These are phyloP conservation scores for Stegodyphus mimosarum DNA, from an alignment of 1,140 invertebrate species.

Conservation along the genomic window DNA sequence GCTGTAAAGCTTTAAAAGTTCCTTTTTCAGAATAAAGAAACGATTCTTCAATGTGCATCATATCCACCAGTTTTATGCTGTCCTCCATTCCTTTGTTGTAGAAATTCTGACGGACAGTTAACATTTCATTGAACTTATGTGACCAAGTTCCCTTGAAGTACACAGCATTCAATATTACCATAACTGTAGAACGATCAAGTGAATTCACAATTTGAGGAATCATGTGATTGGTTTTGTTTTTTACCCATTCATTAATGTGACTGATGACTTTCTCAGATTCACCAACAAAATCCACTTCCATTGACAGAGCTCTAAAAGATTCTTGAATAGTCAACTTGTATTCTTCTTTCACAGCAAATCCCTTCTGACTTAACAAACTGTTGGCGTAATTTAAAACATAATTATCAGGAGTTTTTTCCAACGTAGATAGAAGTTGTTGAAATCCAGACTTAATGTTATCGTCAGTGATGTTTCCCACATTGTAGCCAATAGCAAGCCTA, in stretches of 20 bases:
- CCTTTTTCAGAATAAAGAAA: conserved; percentile 72
- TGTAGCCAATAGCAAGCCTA: background rate
- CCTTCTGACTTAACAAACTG: background rate
- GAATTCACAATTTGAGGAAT: conserved; percentile 63
- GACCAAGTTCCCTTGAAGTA: conserved; percentile 66
- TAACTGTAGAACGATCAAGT: conserved; percentile 60
- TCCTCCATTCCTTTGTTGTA: conserved; percentile 72
- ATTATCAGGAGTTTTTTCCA: background rate
- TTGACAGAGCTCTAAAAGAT: conserved; percentile 75
- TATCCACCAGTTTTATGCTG: conserved; percentile 77
- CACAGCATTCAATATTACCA: conserved; percentile 66
- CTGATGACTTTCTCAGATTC: conserved; percentile 71
- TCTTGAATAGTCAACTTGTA: conserved; percentile 69
- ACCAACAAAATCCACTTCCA: conserved; percentile 75
- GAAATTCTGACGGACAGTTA: conserved; percentile 59
- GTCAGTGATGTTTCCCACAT: background rate
- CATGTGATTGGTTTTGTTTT: conserved; percentile 62
- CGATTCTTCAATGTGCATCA: conserved; percentile 87
- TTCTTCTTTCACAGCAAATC: conserved; percentile 72
- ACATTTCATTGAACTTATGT: conserved; percentile 49
- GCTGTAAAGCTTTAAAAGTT: conserved; percentile 75
- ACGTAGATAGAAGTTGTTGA: conserved; percentile 66
- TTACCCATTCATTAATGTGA: conserved; percentile 62
- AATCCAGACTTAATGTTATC: background rate
- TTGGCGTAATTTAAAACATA: conserved; percentile 1